These are phyloP conservation scores for Vesta saturnalis DNA, from an alignment of 2,888 invertebrate genomes.

Conservation along the genomic window DNA sequence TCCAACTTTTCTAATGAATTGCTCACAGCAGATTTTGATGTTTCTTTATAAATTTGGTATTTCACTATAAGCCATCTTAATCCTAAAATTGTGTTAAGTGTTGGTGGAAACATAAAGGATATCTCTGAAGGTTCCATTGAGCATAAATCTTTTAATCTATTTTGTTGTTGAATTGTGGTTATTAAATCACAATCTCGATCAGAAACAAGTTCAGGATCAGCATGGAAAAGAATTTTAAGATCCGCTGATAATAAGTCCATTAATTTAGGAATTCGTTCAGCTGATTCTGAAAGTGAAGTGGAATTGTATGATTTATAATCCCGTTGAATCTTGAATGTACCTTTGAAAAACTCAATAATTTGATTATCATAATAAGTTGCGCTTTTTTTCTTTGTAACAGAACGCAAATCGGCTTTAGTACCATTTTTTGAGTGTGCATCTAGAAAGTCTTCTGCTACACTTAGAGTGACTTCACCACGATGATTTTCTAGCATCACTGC, in stretches of 20 bases:
- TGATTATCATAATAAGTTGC: conserved; percentile 25
- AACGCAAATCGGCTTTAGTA: no score
- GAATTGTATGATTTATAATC: not conserved
- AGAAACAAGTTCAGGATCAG: not conserved
- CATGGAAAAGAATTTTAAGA: not conserved
- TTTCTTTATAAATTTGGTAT: conserved; percentile 37
- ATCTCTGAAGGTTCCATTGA: not conserved
- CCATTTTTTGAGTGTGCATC: not conserved
- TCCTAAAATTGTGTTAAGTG: conserved; percentile 45
- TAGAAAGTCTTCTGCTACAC: not conserved
- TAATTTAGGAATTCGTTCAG: conserved; percentile 24
- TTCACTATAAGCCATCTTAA: conserved; percentile 46
- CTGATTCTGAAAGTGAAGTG: conserved; percentile 12
- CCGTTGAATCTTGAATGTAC: conserved; percentile 33
- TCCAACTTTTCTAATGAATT: not conserved
- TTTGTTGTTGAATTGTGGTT: not conserved
- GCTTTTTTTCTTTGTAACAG: not conserved
- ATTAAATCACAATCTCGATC: not conserved
- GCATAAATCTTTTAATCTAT: not conserved
- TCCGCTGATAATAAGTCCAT: conserved; percentile 6
- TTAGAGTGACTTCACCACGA: not conserved
- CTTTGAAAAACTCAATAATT: conserved; percentile 37
- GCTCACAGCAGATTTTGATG: not conserved
- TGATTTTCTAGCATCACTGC: not conserved
- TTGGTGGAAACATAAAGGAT: conserved; percentile 42